Evolutionary conservation across 2,888 invertebrate species (phyloP), one percentile per base, ranked within the genome.

Genomic region (Ganaspis brasiliensis): DNA sequence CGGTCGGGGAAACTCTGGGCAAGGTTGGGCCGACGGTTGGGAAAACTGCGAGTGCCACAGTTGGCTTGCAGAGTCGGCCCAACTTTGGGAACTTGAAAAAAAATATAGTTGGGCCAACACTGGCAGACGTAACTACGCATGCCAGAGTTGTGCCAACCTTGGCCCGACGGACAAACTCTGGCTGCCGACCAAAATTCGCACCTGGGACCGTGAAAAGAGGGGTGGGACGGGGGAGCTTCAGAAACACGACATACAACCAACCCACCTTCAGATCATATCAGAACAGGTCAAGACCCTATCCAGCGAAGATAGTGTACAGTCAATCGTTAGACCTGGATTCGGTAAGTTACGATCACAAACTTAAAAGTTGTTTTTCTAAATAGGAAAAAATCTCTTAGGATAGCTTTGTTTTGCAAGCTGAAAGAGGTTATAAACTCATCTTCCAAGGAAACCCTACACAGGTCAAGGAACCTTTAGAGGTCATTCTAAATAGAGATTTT

Each of bases 171-270:
- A n/a, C n/a, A n/a, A n/a, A n/a, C n/a, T n/a, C n/a, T n/a, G n/a
- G n/a, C n/a, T n/a, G n/a, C n/a, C n/a, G n/a, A n/a, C n/a, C n/a
- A n/a, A n/a, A n/a, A n/a, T n/a, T n/a, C n/a, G n/a, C n/a, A n/a
- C n/a, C n/a, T n/a, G n/a, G n/a, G n/a, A n/a, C 19, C 0, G 70
- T 19, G n/a, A 67, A 31, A 21, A 71, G 19, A 16, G 63, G 24
- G 67, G 72, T 21, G 56, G 37, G 9, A 14, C 76, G 57, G 26
- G 37, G 24, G 72, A 55, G 57, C 72, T 72, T 31, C 26, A 74
- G 52, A 35, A 5, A 40, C 16, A 55, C 26, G 55, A n/a, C 61
- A 12, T 24, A 4, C 4, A 55, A 16, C 9, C 26, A 21, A 9
- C 12, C 26, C 14, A 26, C 72, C n/a, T 52, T n/a, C 72, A 52